A percentile compares a stretch with the other conserved stretches of the same genome.
These are phyloP conservation scores for Serinus canaria DNA, from an alignment of 2,113 vertebrate species.

Conservation along the genomic window DNA sequence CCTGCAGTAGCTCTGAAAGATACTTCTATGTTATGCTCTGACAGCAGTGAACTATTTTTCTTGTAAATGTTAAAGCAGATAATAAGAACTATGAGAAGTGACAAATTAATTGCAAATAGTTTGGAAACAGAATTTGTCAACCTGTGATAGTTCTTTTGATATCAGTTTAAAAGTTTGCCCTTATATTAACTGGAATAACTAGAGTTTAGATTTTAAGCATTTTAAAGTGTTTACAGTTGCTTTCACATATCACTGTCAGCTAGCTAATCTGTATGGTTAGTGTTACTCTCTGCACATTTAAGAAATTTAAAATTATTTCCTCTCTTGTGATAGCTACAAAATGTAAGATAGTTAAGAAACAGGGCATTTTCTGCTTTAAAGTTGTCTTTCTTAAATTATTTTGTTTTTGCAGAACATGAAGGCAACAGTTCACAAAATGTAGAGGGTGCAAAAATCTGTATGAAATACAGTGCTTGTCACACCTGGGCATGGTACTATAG, in stretches of 20 bases:
- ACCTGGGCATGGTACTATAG: background rate
- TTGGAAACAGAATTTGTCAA: background rate
- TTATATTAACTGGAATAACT: conserved; percentile 15
- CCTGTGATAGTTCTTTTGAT: background rate
- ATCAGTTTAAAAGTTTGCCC: background rate
- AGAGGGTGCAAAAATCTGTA: background rate
- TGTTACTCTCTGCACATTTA: background rate
- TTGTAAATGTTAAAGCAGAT: background rate
- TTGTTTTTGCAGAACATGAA: background rate
- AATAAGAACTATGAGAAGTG: background rate
- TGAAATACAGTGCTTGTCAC: background rate
- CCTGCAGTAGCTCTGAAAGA: background rate
- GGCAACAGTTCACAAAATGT: background rate
- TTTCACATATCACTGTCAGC: background rate
- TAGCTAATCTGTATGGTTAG: background rate
- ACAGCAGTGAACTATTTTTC: background rate
- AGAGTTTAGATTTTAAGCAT: background rate
- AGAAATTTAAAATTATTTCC: background rate
- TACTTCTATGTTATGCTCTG: background rate
- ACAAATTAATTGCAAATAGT: background rate
- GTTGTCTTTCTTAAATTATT: background rate
- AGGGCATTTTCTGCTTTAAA: conserved; percentile 18
- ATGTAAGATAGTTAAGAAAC: background rate
- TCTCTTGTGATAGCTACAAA: background rate
- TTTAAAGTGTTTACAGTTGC: conserved; percentile 26